A percentile compares a stretch with the other conserved stretches of the same genome.
Evolutionary conservation across 2,888 invertebrate species (phyloP).

Genomic region (Sicus ferrugineus): DNA sequence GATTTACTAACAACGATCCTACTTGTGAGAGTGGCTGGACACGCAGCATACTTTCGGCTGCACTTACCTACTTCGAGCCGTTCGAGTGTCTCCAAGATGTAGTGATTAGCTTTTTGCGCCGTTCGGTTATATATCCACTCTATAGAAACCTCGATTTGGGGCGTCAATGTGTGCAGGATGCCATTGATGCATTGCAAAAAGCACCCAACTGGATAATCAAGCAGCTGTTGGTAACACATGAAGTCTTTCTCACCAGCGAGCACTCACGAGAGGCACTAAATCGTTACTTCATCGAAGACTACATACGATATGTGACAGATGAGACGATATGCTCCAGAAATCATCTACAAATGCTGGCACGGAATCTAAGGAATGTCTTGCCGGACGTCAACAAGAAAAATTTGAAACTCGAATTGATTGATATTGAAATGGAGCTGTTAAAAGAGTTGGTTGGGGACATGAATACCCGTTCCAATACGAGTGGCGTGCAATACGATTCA

Average conservation of each 20-base stretch:
- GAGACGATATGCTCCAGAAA: conserved; percentile 45
- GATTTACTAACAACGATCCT: conserved; percentile 56
- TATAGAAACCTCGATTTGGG: conserved; percentile 61
- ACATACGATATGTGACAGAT: conserved; percentile 55
- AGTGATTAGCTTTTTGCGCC: conserved; percentile 57
- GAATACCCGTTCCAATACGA: conserved; percentile 47
- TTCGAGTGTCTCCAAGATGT: conserved; percentile 54
- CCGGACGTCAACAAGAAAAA: conserved; percentile 54
- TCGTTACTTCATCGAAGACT: conserved; percentile 56
- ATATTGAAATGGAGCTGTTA: conserved; percentile 59
- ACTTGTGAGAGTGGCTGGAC: conserved; percentile 63
- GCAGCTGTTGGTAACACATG: conserved; percentile 55
- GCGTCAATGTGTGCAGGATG: conserved; percentile 55
- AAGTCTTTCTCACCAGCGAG: conserved; percentile 50
- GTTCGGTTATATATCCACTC: conserved; percentile 58
- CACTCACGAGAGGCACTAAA: conserved; percentile 53
- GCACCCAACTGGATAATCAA: conserved; percentile 57
- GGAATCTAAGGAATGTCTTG: conserved; percentile 57
- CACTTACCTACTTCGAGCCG: conserved; percentile 57
- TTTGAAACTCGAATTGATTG: conserved; percentile 53
- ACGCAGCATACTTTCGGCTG: conserved; percentile 56
- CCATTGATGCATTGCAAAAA: conserved; percentile 55
- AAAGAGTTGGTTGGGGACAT: conserved; percentile 59
- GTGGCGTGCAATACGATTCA: conserved; percentile 43
- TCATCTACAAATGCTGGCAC: conserved; percentile 53